Evolutionary conservation across 1,140 invertebrate genomes (phyloP).

Genomic region (Drosophila serrata): DNA sequence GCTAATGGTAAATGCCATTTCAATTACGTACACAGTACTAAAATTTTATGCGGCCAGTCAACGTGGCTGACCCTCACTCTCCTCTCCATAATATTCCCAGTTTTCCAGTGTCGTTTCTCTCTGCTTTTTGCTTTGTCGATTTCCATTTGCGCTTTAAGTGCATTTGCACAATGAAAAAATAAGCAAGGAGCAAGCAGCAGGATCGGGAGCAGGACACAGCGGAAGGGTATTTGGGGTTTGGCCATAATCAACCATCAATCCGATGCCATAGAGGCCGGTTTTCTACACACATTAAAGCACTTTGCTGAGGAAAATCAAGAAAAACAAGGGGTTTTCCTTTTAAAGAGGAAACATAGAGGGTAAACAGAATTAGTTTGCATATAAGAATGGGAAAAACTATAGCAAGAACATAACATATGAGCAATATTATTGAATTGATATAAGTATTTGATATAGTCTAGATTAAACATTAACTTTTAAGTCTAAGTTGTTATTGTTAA

Average conservation of each 20-base stretch:
- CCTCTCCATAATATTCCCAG: not conserved
- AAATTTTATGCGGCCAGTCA: slow-evolving; percentile 77
- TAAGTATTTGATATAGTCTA: not conserved
- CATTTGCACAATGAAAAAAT: slow-evolving; percentile 71
- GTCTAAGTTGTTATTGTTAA: too few relatives aligned
- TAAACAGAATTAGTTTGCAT: not conserved
- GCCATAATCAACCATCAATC: slow-evolving; percentile 53
- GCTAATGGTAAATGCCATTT: slow-evolving; percentile 80
- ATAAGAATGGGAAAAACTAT: not conserved
- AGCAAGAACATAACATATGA: not conserved
- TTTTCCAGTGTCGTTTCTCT: not conserved
- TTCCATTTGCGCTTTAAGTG: slow-evolving; percentile 79
- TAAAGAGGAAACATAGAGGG: not conserved
- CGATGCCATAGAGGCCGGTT: slow-evolving; percentile 11
- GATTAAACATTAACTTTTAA: not conserved
- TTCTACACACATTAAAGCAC: not conserved
- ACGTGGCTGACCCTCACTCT: slow-evolving; percentile 24
- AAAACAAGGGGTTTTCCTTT: not conserved
- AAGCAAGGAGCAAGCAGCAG: not conserved
- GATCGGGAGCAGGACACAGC: not conserved
- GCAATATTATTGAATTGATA: not conserved
- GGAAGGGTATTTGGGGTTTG: slow-evolving; percentile 16
- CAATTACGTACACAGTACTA: slow-evolving; percentile 79
- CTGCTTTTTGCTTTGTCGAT: slow-evolving; percentile 48
- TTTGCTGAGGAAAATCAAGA: not conserved